Base-by-base conservation (phyloP, 2,797 vertebrate species). In the Myotis findleyi region DNA sequence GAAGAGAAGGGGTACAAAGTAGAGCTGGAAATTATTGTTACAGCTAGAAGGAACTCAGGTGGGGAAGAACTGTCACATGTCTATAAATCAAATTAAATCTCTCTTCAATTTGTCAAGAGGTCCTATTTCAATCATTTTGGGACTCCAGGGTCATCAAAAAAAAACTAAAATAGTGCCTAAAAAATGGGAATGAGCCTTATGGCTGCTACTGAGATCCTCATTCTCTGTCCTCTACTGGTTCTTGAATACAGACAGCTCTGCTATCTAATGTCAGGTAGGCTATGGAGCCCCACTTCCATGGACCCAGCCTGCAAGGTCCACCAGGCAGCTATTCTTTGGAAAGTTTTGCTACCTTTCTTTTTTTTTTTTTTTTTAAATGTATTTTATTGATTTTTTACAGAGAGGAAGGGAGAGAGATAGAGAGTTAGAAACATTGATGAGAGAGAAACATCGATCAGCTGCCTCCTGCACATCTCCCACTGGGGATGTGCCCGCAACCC, bases 61-160 rank as follows among this genome's bases (percentile, higher is more conserved):
- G 8, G 41, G 20, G 8, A 71, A 53, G 62, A 79, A 81, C 5
- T 91, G 30, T 73, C 75, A 51, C 18, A 23, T 55, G n/a, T 30
- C 59, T 91, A 18, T 69, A 79, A 85, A 57, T 89, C 59, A 87
- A 87, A 87, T 33, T 14, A 62, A 94, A 77, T 44, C 11, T 80
- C 44, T 47, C 80, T 93, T 27, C 33, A 90, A 18, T 68, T 87
- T 73, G 86, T 11, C 17, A 77, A 27, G 21, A 88, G 47, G 71
- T 51, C 88, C 38, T 85, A 1, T 44, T 47, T 90, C 36, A 80
- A 57, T 76, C 55, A 53, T 87, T 87, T 55, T 51, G 44, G 30
- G 47, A 89, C 23, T 62, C 33, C 41, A 47, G 6, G 36, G 21
- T 87, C 20, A 57, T 77, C 18, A 33, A 38, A 44, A 38, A 44